Base-by-base conservation (phyloP, 2,888 invertebrate genomes). In the Saturnia japonica region DNA sequence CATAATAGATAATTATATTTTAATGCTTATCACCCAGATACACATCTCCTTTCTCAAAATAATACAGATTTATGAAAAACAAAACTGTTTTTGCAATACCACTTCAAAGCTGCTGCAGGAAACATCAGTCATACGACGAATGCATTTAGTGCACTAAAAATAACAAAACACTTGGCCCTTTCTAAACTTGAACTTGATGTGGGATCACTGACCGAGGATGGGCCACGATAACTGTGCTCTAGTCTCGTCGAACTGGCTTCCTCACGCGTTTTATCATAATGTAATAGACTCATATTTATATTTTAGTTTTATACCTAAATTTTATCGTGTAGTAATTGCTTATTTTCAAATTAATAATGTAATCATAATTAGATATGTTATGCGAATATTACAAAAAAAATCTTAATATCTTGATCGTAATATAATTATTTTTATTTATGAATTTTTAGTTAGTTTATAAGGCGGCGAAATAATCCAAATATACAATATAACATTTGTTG, bases 171-270 rank as follows among this genome's bases (percentile, higher is more conserved):
- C 82, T 81, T 83, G 82, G 83, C 83, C 82, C 86, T 85, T 34
- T 82, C 84, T 85, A 89, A 87, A 88, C 93, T 92, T 93, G 93
- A 93, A 93, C 93, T 93, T 93, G 91, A 87, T 81, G 84, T 74
- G 71, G 79, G 92, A 83, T 91, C 88, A 86, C 81, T 81, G 85
- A 89, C 91, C 91, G 79, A 75, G 77, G 73, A 74, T 77, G 75
- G 78, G 78, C 82, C 74, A 76, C 68, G 87, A 87, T 90, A 85
- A 87, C 85, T 78, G 77, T 78, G 74, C 75, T 74, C 75, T 66
- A 57, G 62, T 67, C 51, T 70, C 51, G 54, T 66, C 43, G 70
- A 70, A 66, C 25, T 51, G 40, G 64, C 62, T 66, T 70, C 67
- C 54, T 67, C 34, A 54, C 66, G 51, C 34, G 47, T 66, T 70